Evolutionary conservation across 2,113 vertebrate genomes (phyloP).

Genomic region (Porphyrio hochstetteri): DNA sequence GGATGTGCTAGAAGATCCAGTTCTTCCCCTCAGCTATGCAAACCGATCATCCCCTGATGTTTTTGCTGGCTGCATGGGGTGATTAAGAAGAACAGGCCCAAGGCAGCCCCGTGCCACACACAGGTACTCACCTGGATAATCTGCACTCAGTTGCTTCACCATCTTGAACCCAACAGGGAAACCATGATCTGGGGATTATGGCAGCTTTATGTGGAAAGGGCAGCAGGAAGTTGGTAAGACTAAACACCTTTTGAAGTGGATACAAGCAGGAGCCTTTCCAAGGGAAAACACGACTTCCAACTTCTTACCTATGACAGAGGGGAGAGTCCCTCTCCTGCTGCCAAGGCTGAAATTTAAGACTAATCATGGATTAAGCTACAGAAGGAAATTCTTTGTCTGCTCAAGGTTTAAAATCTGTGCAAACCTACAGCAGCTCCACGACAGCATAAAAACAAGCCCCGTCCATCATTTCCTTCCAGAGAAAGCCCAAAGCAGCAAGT

Average conservation of each 20-base stretch:
- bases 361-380: not conserved
- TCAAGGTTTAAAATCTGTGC: not conserved
- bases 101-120: not conserved
- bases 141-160: not conserved
- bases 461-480: not conserved
- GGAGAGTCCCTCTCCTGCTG: not conserved
- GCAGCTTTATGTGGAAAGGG: rapidly evolving
- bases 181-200: not conserved
- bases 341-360: conserved; percentile 10
- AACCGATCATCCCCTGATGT: not conserved
- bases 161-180: rapidly evolving
- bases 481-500: conserved; percentile 10
- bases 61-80: not conserved
- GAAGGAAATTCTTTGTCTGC: not conserved
- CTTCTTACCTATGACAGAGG: not conserved
- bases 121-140: not conserved
- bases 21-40: not conserved
- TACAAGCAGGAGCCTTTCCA: not conserved
- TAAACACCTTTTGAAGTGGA: not conserved
- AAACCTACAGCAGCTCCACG: not conserved
- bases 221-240: not conserved
- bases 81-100: not conserved
- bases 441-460: not conserved
- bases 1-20: not conserved
- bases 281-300: not conserved